Evolutionary conservation across 2,888 invertebrate genomes (phyloP), one percentile per base, ranked within the genome.

Genomic region (Eristalinus sepulchralis): DNA sequence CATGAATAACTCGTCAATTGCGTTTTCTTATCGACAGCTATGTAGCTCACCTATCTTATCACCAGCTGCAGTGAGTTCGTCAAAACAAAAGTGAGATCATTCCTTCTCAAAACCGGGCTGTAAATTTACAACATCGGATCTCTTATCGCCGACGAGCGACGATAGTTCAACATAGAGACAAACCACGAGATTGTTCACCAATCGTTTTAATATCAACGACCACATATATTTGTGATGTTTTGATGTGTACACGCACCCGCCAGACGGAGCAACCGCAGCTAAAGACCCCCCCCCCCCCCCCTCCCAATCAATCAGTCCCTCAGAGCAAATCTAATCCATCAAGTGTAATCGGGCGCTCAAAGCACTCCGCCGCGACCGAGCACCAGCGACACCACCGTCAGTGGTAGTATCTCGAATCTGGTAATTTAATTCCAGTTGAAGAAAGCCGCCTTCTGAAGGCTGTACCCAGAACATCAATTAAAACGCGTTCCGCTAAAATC

Each of bases 221-320:
- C 82, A 73, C 82, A 85, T 27, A 17, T 72, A 59, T 77, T 73
- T 70, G 34, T 85, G 72, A 85, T 82, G 82, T 70, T 33, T 17
- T 81, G 34, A 68, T 81, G 47, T 22, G 57, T 59, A 64, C 34
- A 57, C 55, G 20, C 22, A 20, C 39, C 20, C 39, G 22, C 24
- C 34, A 47, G 24, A 57, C 47, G 57, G 59, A 68, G 6, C 13
- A 78, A 78, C 85, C 85, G 31, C 85, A 77, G 73, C 55, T n/a
- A 36, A 72, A 39, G 72, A n/a, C n/a, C n/a, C n/a, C n/a, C n/a
- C n/a, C n/a, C n/a, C n/a, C n/a, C n/a, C n/a, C n/a, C 47, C 8
- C 17, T 47, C 47, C 81, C 64, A 66, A 73, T 71, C 62, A 47
- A 17, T 47, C 47, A 17, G 47, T 8, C 47, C 6, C 17, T 17